Conservation (phyloP, 2,113 vertebrate genomes). For the Empidonax traillii region DNA sequence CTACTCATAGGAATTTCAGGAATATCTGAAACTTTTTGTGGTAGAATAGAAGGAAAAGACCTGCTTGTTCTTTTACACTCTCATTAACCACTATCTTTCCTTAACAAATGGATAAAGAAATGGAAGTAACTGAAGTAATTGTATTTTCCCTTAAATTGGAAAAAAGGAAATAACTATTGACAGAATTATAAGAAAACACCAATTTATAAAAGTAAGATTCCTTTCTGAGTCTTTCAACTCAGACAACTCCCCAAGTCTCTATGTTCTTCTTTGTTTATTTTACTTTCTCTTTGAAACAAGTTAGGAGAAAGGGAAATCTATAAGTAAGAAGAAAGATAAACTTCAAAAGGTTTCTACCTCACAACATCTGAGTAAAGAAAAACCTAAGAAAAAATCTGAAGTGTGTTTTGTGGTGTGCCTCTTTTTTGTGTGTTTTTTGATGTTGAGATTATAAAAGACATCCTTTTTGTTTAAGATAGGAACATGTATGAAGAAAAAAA, state of each 20-base stretch:
- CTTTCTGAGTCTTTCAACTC: not conserved
- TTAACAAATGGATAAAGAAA: not conserved
- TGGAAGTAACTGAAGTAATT: not conserved
- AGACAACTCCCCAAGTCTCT: not conserved
- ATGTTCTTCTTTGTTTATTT: not conserved
- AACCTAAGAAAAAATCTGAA: not conserved
- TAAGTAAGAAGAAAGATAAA: not conserved
- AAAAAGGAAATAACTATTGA: not conserved
- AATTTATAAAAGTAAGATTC: not conserved
- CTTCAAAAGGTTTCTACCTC: conserved; percentile 4
- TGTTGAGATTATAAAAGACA: not conserved
- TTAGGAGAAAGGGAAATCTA: not conserved
- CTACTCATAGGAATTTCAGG: not conserved
- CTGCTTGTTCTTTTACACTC: not conserved
- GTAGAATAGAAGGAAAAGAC: not conserved
- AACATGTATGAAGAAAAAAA: not conserved
- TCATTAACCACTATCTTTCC: not conserved
- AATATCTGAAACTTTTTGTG: not conserved
- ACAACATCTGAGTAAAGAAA: not conserved
- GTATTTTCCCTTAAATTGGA: not conserved
- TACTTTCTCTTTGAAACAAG: conserved; percentile 24
- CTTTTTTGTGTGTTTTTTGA: not conserved
- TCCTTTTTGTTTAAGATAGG: not conserved
- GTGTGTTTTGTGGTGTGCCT: not conserved
- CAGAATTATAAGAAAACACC: not conserved